Percentiles rank a stretch among this genome's conserved stretches.
Conservation (phyloP, 2,113 vertebrate genomes). For the Trichechus manatus region DNA sequence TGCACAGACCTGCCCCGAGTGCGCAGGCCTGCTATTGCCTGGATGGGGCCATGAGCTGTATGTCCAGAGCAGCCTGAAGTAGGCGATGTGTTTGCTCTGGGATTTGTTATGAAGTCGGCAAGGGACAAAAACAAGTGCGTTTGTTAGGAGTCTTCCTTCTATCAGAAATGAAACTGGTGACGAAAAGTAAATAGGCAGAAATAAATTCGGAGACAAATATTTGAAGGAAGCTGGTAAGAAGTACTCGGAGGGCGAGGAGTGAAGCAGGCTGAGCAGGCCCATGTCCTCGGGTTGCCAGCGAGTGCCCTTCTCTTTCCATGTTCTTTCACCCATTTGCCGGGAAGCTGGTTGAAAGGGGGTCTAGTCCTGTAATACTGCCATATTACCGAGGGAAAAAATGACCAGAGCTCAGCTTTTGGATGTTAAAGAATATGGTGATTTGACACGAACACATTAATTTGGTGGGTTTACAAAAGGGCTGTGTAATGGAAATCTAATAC, state of each 20-base stretch:
- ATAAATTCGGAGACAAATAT: neutral
- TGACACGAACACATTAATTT: neutral
- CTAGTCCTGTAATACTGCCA: no score
- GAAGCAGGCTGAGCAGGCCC: accelerated
- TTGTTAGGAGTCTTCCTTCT: neutral
- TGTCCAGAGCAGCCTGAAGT: neutral
- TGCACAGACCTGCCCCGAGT: neutral
- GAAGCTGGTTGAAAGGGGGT: accelerated
- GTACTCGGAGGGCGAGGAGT: neutral
- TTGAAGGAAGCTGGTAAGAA: neutral
- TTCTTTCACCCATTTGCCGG: neutral
- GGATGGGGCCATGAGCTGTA: no score
- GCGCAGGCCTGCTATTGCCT: no score
- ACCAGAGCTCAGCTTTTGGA: neutral
- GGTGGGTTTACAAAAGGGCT: neutral
- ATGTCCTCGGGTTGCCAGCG: neutral
- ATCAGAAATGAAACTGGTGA: neutral
- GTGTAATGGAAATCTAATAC: neutral
- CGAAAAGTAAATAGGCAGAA: neutral
- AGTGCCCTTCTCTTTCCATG: neutral
- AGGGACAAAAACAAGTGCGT: neutral
- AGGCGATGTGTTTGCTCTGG: neutral
- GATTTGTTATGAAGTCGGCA: neutral
- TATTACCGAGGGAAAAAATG: neutral
- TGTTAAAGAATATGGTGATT: neutral